phyloP scores from a whole-genome alignment of 1,140 invertebrate genomes.

The Lethocerus indicus region DNA sequence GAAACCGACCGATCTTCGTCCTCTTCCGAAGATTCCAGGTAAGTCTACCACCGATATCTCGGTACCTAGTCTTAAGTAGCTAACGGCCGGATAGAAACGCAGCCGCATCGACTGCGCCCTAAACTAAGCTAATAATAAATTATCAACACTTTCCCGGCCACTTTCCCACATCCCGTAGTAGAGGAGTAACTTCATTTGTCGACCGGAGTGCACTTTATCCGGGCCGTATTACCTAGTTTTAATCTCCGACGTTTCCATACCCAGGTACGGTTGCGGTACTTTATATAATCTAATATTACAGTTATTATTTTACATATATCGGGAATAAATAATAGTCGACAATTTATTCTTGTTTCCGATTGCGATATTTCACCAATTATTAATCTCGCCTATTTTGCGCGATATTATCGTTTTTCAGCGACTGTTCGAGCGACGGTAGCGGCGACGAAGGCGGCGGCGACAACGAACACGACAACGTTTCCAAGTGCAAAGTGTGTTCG shows the following conservation, averaged over 20 bases:
- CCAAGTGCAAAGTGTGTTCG: constrained; percentile 28
- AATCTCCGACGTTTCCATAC: too few relatives aligned
- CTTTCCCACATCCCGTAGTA: neutral
- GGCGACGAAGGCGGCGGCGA: constrained; percentile 2
- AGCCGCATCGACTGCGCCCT: neutral
- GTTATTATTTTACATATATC: neutral
- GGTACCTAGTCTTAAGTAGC: neutral
- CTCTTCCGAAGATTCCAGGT: constrained; percentile 38
- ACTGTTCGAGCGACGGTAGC: constrained; percentile 3
- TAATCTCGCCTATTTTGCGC: neutral
- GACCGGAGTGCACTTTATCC: too few relatives aligned
- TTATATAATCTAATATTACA: neutral
- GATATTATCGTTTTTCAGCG: neutral
- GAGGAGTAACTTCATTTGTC: neutral
- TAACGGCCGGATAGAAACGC: neutral
- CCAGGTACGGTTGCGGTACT: too few relatives aligned
- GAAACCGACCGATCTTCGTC: constrained; percentile 33
- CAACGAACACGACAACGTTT: constrained; percentile 13
- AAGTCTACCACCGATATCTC: neutral
- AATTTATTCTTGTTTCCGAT: neutral
- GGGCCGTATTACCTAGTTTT: too few relatives aligned
- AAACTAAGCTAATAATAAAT: neutral
- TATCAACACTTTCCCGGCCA: neutral
- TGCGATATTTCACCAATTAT: neutral
- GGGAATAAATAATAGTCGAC: neutral